Percentiles rank a stretch among this genome's conserved stretches.
Conservation (phyloP, 2,888 invertebrate species). For the Helleia helle region DNA sequence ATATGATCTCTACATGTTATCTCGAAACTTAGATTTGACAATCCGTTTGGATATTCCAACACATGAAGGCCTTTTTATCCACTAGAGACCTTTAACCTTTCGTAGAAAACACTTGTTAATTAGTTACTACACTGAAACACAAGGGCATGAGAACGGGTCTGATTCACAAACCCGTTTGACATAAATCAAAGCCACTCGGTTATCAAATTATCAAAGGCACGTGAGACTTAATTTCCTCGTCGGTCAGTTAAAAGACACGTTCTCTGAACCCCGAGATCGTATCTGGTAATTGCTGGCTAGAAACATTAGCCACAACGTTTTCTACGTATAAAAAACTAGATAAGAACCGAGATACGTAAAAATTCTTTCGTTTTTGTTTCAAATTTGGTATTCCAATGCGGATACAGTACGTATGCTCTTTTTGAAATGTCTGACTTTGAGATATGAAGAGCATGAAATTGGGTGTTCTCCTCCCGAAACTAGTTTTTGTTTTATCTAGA, state of each 20-base stretch:
- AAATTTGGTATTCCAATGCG: neutral
- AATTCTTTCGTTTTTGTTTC: neutral
- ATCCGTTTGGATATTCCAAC: too few relatives aligned
- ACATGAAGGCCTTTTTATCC: too few relatives aligned
- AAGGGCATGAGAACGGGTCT: conserved; percentile 54
- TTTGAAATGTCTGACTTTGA: too few relatives aligned
- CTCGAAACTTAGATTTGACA: too few relatives aligned
- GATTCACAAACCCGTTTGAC: conserved; percentile 53
- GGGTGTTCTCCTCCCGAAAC: too few relatives aligned
- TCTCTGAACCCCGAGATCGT: conserved; percentile 60
- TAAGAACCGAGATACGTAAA: conserved; percentile 1
- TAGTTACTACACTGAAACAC: conserved; percentile 19
- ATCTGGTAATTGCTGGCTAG: conserved; percentile 64
- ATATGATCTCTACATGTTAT: too few relatives aligned
- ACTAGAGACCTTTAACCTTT: neutral
- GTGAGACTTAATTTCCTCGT: conserved; percentile 63
- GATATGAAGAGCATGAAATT: too few relatives aligned
- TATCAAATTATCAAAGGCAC: conserved; percentile 72
- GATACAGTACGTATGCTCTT: too few relatives aligned
- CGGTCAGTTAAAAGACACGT: conserved; percentile 65
- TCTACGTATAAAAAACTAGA: neutral
- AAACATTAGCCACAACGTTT: conserved; percentile 34
- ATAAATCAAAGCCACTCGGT: conserved; percentile 64
- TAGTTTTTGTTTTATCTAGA: too few relatives aligned
- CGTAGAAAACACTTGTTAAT: conserved; percentile 1